Percentiles rank a stretch among this genome's conserved stretches.
phyloP scores from a whole-genome alignment of 2,888 invertebrate genomes.

The Peribatodes rhomboidaria region DNA sequence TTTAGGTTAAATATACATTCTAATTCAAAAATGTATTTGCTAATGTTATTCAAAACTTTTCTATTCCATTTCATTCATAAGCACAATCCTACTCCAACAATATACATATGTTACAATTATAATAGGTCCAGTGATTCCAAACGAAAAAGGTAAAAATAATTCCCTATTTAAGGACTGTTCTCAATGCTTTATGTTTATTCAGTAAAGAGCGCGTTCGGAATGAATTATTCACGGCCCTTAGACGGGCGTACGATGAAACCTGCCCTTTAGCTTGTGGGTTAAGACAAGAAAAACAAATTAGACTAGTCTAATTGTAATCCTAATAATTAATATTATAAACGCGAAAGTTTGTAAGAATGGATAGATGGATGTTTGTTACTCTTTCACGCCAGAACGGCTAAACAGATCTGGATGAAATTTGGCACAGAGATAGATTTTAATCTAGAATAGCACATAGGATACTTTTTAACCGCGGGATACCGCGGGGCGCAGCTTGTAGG shows the following conservation, averaged over 20 bases:
- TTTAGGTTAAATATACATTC: not conserved
- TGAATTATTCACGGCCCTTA: conserved; percentile 65
- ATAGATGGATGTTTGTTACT: too few relatives aligned
- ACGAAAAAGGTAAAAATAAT: conserved; percentile 42
- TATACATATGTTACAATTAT: not conserved
- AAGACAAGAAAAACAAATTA: conserved; percentile 33
- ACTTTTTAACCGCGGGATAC: too few relatives aligned
- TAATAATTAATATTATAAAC: too few relatives aligned
- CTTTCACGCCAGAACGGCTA: too few relatives aligned
- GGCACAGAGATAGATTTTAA: too few relatives aligned
- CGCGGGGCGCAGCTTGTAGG: too few relatives aligned
- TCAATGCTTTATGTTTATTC: conserved; percentile 64
- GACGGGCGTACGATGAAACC: conserved; percentile 64
- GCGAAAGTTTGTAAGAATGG: too few relatives aligned
- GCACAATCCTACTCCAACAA: not conserved
- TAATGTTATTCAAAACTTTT: not conserved
- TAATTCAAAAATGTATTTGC: not conserved
- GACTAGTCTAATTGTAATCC: not conserved
- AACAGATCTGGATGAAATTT: too few relatives aligned
- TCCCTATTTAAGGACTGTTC: conserved; percentile 39
- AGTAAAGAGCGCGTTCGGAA: conserved; percentile 58
- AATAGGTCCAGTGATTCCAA: conserved; percentile 10
- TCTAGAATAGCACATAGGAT: too few relatives aligned
- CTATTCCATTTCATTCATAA: not conserved
- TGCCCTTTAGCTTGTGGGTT: conserved; percentile 55